Evolutionary conservation across 2,113 vertebrate species (phyloP).

Genomic region (Hystrix cristata): DNA sequence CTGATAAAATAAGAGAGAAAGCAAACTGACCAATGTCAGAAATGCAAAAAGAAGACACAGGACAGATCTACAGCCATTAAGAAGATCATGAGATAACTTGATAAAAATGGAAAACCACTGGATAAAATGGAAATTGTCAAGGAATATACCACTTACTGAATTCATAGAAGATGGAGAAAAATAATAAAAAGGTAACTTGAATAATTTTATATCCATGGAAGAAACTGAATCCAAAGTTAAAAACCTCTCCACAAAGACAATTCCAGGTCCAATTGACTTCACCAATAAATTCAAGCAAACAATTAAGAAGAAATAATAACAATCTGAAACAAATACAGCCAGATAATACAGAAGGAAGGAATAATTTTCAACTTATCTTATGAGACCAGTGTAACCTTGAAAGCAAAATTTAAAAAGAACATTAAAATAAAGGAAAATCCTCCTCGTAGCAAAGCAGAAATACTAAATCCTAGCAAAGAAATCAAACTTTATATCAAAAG

Average conservation of each 20-base stretch:
- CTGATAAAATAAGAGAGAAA: background rate
- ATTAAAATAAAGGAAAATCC: background rate
- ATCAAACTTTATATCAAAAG: constrained; percentile 30
- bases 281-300: constrained; percentile 27
- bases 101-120: background rate
- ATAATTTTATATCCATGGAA: background rate
- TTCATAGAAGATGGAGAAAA: background rate
- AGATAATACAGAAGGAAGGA: background rate
- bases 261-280: background rate
- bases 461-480: constrained; percentile 13
- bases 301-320: background rate
- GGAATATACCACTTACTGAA: constrained; percentile 16
- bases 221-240: background rate
- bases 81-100: background rate
- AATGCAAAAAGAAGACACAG: background rate
- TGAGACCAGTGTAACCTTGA: background rate
- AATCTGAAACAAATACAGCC: constrained; percentile 20
- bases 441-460: background rate
- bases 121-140: background rate
- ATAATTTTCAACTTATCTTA: background rate
- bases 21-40: background rate
- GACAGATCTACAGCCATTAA: background rate
- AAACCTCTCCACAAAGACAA: constrained; percentile 25
- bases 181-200: constrained; percentile 13
- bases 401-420: constrained; percentile 9